Evolutionary conservation across 2,888 invertebrate genomes (phyloP), one percentile per base, ranked within the genome.

Genomic region (Nymphalis polychloros): DNA sequence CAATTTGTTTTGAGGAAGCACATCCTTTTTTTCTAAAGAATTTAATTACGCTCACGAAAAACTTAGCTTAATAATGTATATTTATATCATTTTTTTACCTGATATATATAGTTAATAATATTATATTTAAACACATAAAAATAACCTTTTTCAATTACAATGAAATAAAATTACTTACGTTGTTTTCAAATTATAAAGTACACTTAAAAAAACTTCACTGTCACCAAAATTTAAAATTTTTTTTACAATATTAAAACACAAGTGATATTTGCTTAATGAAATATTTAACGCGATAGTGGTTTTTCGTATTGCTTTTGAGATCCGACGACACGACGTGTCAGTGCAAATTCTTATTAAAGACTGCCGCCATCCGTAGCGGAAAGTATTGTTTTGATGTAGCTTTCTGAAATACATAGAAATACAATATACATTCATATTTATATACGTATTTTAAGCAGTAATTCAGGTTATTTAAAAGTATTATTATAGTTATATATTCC

Each of bases 351-450:
- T 31, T 17, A 31, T 3, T 8, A 31, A n/a, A 27, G 55, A 55
- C 55, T 55, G 55, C 17, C 31, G 31, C 8, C n/a, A 31, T 16
- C 20, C 31, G 55, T 8, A 17, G 2, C 17, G n/a, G 31, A 8
- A 31, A 55, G 31, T 10, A 55, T 31, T 35, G 31, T 55, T 55
- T 55, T 55, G 55, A 8, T 31, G 55, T n/a, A 55, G 31, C 10
- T 7, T 17, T 10, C 23, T 13, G 23, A 52, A 52, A 20, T 50
- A 7, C 19, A 50, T 50, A 41, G 41, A 41, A 41, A 41, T 41
- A 13, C 13, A 41, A 41, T 2, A 13, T 41, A 41, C 13, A 41
- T 41, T 41, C 41, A 41, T 13, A 41, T 41, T 10, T 41, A 41
- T 41, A 10, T 41, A 41, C 1, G 10, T 13, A 41, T 3, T 13